phyloP scores from a whole-genome alignment of 2,888 invertebrate genomes.

The Leptarthrus brevirostris region DNA sequence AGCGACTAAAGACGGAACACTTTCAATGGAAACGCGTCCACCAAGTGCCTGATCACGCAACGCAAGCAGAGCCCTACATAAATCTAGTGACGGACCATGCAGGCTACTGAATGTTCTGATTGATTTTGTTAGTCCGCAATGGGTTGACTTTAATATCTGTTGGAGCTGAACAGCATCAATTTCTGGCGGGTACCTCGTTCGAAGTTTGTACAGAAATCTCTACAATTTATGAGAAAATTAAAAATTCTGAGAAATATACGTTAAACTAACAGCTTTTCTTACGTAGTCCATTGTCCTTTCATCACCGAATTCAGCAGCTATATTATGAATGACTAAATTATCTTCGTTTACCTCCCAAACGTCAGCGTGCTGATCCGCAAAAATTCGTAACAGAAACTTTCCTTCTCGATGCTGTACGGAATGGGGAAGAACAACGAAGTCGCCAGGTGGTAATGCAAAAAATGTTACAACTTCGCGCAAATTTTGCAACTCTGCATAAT shows the following conservation, averaged over 20 bases:
- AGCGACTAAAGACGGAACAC: constrained; percentile 74
- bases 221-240: constrained; percentile 30
- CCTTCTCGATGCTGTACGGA: constrained; percentile 76
- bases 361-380: constrained; percentile 79
- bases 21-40: constrained; percentile 72
- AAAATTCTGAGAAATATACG: too few relatives aligned
- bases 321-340: constrained; percentile 76
- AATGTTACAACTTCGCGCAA: constrained; percentile 78
- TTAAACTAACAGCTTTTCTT: too few relatives aligned
- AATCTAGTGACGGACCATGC: constrained; percentile 70
- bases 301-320: constrained; percentile 72
- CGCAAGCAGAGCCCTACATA: constrained; percentile 77
- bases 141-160: constrained; percentile 71
- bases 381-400: constrained; percentile 77
- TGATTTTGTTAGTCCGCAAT: constrained; percentile 69
- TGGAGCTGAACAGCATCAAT: constrained; percentile 73
- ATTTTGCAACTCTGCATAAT: constrained; percentile 56
- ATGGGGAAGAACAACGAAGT: constrained; percentile 80
- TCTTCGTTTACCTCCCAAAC: constrained; percentile 85
- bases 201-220: constrained; percentile 56
- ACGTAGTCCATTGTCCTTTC: constrained; percentile 71
- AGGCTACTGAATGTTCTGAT: constrained; percentile 54
- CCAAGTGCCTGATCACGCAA: constrained; percentile 75
- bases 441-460: constrained; percentile 79
- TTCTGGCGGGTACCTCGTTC: constrained; percentile 71